Base-by-base conservation (phyloP, 2,113 vertebrate genomes). In the Percopsis transmontana region DNA sequence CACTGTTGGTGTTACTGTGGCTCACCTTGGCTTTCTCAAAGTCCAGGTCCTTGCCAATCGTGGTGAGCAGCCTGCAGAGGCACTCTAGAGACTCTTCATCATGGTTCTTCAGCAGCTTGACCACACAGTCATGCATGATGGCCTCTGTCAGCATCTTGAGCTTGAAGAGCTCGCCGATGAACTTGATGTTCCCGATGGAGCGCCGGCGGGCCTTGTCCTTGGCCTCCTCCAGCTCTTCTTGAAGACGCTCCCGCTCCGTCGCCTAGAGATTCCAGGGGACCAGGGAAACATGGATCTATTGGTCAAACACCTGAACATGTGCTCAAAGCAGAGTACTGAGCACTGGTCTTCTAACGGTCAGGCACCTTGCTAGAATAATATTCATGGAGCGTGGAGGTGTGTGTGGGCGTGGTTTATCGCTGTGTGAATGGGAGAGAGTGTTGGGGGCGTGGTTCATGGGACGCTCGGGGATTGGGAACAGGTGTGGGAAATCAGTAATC, bases 121-220 rank as follows among this genome's bases (percentile, higher is more conserved):
- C 96, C 66, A 99, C 95, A 0, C 97, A 99, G 86, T 99, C 97
- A 0, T 99, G 97, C 97, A 99, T 99, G 90, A 99, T 99, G 76
- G 96, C 95, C 76, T 99, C 97, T 0, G 97, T 99, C 85, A 99
- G 82, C 97, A 99, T 99, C 85, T 97, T 98, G 15, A 99, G 94
- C 73, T 99, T 99, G 83, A 99, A 99, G 12, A 99, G 96, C 75
- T 99, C 97, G 0, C 97, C 96, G 0, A 99, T 99, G 86, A 99
- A 99, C 78, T 95, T 96, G 62, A 99, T 99, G 87, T 99, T 99
- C 48, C 97, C 97, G 0, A 98, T 99, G 85, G 97, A 99, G 39
- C 97, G 94, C 67, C 96, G 85, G 0, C 97, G 91, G 21, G 97
- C 97, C 74, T 95, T 96, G 90, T 98, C 95, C 92, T 95, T 97